phyloP scores from a whole-genome alignment of 2,888 invertebrate species.

The Eristalis tenax region DNA sequence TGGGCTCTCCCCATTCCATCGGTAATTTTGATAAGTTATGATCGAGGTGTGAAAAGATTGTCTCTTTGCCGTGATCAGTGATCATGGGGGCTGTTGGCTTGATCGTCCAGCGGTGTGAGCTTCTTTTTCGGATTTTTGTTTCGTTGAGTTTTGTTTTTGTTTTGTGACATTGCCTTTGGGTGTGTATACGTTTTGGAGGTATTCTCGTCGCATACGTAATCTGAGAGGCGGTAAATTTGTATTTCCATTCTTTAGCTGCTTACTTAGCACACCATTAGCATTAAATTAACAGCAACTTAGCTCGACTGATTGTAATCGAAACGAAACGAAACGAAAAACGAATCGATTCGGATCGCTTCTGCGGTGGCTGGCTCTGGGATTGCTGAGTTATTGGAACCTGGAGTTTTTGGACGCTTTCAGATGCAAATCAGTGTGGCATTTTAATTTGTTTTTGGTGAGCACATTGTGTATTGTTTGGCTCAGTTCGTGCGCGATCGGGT shows the following conservation, averaged over 20 bases:
- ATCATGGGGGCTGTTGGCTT: conserved; percentile 38
- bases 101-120: conserved; percentile 28
- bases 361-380: conserved; percentile 36
- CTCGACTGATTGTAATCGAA: conserved; percentile 69
- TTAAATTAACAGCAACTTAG: conserved; percentile 72
- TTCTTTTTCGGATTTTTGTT: conserved; percentile 25
- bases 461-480: conserved; percentile 60
- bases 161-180: conserved; percentile 18
- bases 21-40: conserved; percentile 71
- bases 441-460: conserved; percentile 70
- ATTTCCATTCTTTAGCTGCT: conserved; percentile 72
- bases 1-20: conserved; percentile 52
- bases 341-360: conserved; percentile 64
- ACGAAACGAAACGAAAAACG: conserved; percentile 58
- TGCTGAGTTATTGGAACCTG: conserved; percentile 65
- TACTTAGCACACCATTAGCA: conserved; percentile 72
- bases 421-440: conserved; percentile 71
- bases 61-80: conserved; percentile 43
- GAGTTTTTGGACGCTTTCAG: conserved; percentile 62
- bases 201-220: conserved; percentile 66
- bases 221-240: conserved; percentile 72
- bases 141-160: neutral
- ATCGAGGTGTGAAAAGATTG: conserved; percentile 70
- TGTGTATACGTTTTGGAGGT: conserved; percentile 44
- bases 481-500: conserved; percentile 36